Evolutionary conservation across 2,888 invertebrate species (phyloP), one percentile per base, ranked within the genome.

Genomic region (Creontiades dilutus): DNA sequence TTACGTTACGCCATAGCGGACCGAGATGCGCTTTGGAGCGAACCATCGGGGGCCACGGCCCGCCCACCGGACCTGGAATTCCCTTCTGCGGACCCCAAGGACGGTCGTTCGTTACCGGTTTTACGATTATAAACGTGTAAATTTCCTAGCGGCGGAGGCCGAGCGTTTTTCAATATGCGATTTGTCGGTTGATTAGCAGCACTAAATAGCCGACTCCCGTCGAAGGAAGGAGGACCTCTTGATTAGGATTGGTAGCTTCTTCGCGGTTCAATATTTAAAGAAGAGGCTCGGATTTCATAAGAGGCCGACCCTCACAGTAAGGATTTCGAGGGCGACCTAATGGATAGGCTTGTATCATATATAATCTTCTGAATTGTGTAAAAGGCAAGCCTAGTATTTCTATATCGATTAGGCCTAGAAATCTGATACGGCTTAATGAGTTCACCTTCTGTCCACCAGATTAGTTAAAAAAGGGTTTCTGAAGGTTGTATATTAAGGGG

Each of bases 1-100:
- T 57, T 57, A 57, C 57, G 57, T 68, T 68, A 19, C 68, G 23
- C 68, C 68, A 68, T 27, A 27, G 68, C n/a, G 23, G 9, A 19
- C 68, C 23, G 23, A 68, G 19, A 68, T 68, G 68, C 68, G 23
- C 68, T 23, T 23, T 2, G 9, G 68, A 68, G 23, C 14, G 52
- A 52, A 23, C 23, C 37, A 37, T 23, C 68, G 68, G 19, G 61
- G 61, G 14, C 61, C n/a, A 2, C 61, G 16, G 19, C 61, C 68
- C 68, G 68, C 68, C 68, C 68, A 68, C 68, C 68, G 68, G 68
- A 68, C 68, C 27, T 23, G 23, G 23, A 11, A 68, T 68, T 68
- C 68, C 68, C 68, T 68, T 68, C 68, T 68, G 68, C 68, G 68
- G 68, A 68, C 19, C 9, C 68, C 68, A 68, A 68, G 68, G 68